Base-by-base conservation (phyloP, 2,113 vertebrate species). In the Centropristis striata region DNA sequence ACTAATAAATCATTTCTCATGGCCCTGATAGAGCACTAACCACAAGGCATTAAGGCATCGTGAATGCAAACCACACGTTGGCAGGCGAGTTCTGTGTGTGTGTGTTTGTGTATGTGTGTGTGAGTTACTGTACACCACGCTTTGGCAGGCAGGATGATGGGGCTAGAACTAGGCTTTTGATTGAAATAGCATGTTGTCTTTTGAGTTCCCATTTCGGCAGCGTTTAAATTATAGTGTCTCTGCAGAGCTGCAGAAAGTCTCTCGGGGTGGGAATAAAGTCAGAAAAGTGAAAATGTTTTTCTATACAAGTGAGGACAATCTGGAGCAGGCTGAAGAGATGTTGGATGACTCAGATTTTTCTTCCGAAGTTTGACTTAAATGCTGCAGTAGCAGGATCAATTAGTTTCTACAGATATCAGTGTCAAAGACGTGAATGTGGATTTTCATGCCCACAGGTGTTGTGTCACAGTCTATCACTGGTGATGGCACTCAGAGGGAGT, bases 1-100 rank as follows among this genome's bases (percentile, higher is more conserved):
- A 86, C 92, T 94, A 95, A 95, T 95, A 95, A 95, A 95, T 95
- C 94, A 95, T 95, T 93, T 95, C 91, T 91, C 90, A 88, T 92
- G 91, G 91, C 82, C 87, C 87, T 82, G 93, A 94, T 95, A 92
- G 93, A 92, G 88, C 86, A 70, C 73, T 68, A 87, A 94, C 94
- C 94, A 80, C 92, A 81, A 90, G 78, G 89, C 91, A 93, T 95
- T 95, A 94, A 94, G 86, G 89, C 88, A 86, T 89, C 81, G 71
- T 87, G 83, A 86, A 90, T 73, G 81, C 83, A 90, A 92, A 93
- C 94, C 95, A 79, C 94, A 92, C 58, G 28, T 51, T 92, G 93
- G 93, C 88, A 92, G 77, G 41, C 65, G 1, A 76, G 74, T 67
- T 70, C 76, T 59, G 0, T 51, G 46, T 36, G 21, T 51, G 51